phyloP scores from a whole-genome alignment of 2,113 vertebrate genomes.

The Platysteira castanea region DNA sequence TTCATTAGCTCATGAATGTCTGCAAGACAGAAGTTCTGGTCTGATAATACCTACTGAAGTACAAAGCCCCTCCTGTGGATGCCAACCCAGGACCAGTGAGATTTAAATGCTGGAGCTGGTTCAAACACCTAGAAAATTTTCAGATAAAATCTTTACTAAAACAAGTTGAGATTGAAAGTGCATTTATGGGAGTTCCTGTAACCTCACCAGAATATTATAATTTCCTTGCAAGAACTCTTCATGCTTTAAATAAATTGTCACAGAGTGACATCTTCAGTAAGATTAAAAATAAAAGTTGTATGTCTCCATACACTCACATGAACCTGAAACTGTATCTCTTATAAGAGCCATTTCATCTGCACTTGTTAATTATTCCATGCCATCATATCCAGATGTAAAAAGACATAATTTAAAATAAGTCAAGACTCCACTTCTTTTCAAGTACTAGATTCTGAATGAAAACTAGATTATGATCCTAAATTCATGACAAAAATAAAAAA shows the following conservation, averaged over 20 bases:
- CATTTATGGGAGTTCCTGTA: constrained; percentile 35
- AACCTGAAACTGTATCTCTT: not conserved
- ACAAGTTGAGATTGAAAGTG: constrained; percentile 25
- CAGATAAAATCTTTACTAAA: constrained; percentile 51
- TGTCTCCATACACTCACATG: not conserved
- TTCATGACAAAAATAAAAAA: not conserved
- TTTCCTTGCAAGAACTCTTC: constrained; percentile 25
- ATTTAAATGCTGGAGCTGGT: constrained; percentile 45
- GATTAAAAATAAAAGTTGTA: not conserved
- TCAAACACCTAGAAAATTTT: constrained; percentile 53
- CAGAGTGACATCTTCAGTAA: not conserved
- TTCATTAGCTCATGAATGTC: constrained; percentile 29
- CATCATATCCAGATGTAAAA: not conserved
- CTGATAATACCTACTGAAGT: constrained; percentile 58
- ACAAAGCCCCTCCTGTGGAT: constrained; percentile 6
- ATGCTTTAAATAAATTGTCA: not conserved
- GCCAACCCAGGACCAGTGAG: constrained; percentile 15
- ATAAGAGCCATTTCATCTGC: not conserved
- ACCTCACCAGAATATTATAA: constrained; percentile 23
- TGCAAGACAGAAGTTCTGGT: constrained; percentile 48
- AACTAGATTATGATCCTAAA: not conserved
- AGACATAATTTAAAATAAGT: not conserved
- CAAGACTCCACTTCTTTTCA: not conserved
- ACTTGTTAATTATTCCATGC: not conserved
- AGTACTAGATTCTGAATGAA: not conserved